Percentiles rank a stretch among this genome's conserved stretches.
These are phyloP conservation scores for Silurus asotus DNA, from an alignment of 2,113 vertebrate genomes.

Conservation along the genomic window DNA sequence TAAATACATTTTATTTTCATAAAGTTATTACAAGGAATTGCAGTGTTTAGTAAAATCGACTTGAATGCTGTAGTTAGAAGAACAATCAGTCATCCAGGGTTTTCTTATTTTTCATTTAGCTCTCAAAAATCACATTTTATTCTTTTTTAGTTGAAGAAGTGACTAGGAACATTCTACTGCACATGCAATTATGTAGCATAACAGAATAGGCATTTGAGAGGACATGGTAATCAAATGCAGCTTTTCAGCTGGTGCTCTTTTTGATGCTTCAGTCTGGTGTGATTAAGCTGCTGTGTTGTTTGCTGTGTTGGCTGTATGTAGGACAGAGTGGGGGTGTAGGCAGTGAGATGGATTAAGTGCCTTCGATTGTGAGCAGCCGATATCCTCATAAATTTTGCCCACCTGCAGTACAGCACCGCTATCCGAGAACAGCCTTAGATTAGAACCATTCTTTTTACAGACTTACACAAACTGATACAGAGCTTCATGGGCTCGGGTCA, in stretches of 20 bases:
- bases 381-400: not conserved
- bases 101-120: conserved; percentile 17
- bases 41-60: not conserved
- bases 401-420: not conserved
- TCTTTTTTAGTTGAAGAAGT: conserved; percentile 10
- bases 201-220: not conserved
- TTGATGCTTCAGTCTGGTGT: not conserved
- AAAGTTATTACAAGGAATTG: not conserved
- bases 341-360: conserved; percentile 13
- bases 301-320: conserved; percentile 31
- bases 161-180: not conserved
- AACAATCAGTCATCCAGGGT: not conserved
- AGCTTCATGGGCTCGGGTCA: not conserved
- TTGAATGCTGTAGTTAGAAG: not conserved
- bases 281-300: not conserved
- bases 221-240: not conserved
- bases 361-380: conserved; percentile 3
- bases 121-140: conserved; percentile 8
- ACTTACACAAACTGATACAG: not conserved
- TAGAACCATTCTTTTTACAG: not conserved
- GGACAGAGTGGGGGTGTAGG: conserved; percentile 28
- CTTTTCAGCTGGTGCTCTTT: conserved; percentile 8
- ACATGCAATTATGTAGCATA: conserved; percentile 1
- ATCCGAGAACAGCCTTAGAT: conserved; percentile 12
- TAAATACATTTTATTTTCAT: not conserved